A percentile compares a stretch with the other conserved stretches of the same genome.
phyloP scores from a whole-genome alignment of 2,113 vertebrate genomes.

The Hyperopisus bebe region DNA sequence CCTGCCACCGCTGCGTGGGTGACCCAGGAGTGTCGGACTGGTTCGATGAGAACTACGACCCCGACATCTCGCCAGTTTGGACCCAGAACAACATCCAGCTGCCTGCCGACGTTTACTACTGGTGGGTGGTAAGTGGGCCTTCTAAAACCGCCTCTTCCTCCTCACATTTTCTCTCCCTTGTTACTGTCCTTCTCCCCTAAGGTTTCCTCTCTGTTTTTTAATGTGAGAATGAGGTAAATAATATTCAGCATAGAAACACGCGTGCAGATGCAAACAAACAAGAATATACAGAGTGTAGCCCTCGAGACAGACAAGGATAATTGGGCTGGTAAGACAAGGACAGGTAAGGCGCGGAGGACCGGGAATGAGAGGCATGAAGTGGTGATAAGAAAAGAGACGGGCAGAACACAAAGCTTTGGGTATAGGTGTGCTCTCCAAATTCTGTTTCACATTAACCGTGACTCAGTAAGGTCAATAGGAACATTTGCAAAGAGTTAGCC shows the following conservation, averaged over 20 bases:
- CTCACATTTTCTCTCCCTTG: background rate
- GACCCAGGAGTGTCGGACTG: conserved; percentile 69
- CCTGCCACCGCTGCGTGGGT: conserved; percentile 73
- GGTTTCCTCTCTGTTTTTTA: background rate
- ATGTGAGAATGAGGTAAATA: background rate
- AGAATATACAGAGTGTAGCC: background rate
- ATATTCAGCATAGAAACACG: background rate
- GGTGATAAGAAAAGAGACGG: background rate
- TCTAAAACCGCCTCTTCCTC: background rate
- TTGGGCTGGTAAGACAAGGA: background rate
- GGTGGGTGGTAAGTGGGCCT: conserved; percentile 91
- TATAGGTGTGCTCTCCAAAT: background rate
- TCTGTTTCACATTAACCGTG: background rate
- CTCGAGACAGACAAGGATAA: background rate
- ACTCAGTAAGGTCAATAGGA: conserved; percentile 3
- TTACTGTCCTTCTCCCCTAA: background rate
- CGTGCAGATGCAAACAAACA: background rate
- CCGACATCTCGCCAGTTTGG: conserved; percentile 83
- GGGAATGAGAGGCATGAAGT: background rate
- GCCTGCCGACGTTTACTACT: conserved; percentile 83
- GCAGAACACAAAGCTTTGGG: background rate
- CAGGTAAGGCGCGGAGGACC: background rate
- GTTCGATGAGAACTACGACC: conserved; percentile 85
- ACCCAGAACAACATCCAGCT: conserved; percentile 86
- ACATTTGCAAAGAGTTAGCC: conserved; percentile 29